Percentiles rank a stretch among this genome's conserved stretches.
Conservation (phyloP, 2,888 invertebrate species). For the Bellardia pandia region DNA sequence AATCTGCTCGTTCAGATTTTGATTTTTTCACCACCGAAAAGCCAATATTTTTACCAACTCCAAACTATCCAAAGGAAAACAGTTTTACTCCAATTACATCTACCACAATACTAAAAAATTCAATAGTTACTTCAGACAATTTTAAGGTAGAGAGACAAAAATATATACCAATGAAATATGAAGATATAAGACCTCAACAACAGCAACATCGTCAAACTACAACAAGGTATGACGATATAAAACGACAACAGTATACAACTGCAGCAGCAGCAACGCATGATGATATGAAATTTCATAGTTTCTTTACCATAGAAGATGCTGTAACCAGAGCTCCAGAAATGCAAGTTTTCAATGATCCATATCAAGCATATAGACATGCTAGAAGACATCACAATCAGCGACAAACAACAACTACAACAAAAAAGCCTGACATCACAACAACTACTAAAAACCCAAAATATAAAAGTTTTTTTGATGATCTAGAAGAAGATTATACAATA, state of each 20-base stretch:
- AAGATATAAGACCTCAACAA: constrained; percentile 17
- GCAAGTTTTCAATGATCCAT: constrained; percentile 69
- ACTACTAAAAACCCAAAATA: constrained; percentile 27
- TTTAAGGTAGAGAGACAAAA: constrained; percentile 24
- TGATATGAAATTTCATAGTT: constrained; percentile 62
- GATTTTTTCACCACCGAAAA: constrained; percentile 50
- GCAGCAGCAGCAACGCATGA: constrained; percentile 25
- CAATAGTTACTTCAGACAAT: constrained; percentile 6
- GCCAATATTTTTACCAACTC: constrained; percentile 63
- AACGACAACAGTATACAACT: constrained; percentile 51
- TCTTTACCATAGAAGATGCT: constrained; percentile 70
- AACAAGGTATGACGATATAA: constrained; percentile 2
- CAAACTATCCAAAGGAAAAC: constrained; percentile 15
- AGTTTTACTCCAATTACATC: constrained; percentile 30
- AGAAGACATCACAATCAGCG: constrained; percentile 53
- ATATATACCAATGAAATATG: constrained; percentile 35
- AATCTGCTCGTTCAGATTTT: constrained; percentile 17
- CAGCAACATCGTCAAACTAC: neutral
- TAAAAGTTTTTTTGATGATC: constrained; percentile 54
- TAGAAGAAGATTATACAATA: constrained; percentile 50
- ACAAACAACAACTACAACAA: constrained; percentile 28
- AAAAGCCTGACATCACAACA: neutral
- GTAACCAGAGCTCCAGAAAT: constrained; percentile 63
- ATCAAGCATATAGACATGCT: constrained; percentile 68
- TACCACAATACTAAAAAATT: constrained; percentile 19